Conservation (phyloP, 2,797 vertebrate species). For the Acomys russatus region DNA sequence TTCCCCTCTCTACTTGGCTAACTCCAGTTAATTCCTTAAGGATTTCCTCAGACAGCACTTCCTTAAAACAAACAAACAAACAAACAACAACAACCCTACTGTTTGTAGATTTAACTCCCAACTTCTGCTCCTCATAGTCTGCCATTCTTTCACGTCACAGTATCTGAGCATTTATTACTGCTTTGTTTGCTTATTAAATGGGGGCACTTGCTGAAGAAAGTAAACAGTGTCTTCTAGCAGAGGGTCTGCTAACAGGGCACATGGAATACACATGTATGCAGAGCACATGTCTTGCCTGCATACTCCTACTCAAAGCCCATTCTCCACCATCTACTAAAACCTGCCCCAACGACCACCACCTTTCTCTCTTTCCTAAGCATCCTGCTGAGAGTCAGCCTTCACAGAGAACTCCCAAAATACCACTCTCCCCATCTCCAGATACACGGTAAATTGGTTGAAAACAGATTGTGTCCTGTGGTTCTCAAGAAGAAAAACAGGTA, state of each 20-base stretch:
- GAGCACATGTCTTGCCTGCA: neutral
- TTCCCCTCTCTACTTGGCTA: neutral
- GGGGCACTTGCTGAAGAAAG: neutral
- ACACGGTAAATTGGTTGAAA: neutral
- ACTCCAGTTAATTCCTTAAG: neutral
- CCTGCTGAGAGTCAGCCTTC: neutral
- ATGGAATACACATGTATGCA: neutral
- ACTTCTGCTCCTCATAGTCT: neutral
- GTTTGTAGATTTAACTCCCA: neutral
- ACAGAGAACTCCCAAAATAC: neutral
- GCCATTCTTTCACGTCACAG: neutral
- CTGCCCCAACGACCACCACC: neutral
- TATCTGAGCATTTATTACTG: neutral
- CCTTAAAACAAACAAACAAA: neutral
- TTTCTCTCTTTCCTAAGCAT: neutral
- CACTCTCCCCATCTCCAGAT: neutral
- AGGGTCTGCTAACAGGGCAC: neutral
- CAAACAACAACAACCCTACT: too few relatives aligned
- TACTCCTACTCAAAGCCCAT: neutral
- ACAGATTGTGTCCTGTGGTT: neutral
- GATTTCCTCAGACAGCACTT: neutral
- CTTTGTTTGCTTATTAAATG: neutral
- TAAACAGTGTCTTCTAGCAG: neutral
- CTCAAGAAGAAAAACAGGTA: neutral
- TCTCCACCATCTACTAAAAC: neutral